Percentiles rank a stretch among this genome's conserved stretches.
These are phyloP conservation scores for Etheostoma spectabile DNA, from an alignment of 2,113 vertebrate species.

Conservation along the genomic window DNA sequence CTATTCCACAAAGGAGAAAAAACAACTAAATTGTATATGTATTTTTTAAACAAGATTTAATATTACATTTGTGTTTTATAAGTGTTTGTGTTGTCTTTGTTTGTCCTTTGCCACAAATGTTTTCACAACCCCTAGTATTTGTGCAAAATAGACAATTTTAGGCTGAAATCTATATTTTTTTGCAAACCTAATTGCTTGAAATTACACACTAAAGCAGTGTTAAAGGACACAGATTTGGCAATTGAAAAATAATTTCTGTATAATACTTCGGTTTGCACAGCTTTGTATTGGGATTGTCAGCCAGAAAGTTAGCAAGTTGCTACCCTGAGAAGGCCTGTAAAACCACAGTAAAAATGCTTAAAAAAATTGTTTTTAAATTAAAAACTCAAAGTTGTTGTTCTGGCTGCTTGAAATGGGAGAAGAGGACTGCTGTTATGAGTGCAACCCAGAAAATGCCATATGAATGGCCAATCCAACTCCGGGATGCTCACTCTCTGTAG, in stretches of 20 bases:
- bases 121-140: not conserved
- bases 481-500: not conserved
- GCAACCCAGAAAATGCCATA: not conserved
- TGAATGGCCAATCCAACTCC: not conserved
- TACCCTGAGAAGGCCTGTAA: not conserved
- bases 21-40: not conserved
- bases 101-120: not conserved
- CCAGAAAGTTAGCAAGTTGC: constrained; percentile 29
- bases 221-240: constrained; percentile 7
- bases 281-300: not conserved
- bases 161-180: not conserved
- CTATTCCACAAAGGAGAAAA: no score
- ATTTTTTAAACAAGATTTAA: not conserved
- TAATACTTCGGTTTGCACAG: constrained; percentile 6
- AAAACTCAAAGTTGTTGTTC: constrained; percentile 14
- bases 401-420: not conserved
- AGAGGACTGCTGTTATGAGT: not conserved
- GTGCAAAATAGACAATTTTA: not conserved
- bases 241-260: not conserved
- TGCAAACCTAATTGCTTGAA: not conserved
- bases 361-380: not conserved
- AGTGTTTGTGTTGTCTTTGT: not conserved
- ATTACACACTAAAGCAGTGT: not conserved
- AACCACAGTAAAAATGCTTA: no score
- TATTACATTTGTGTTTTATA: not conserved